These are phyloP conservation scores for Cygnus buccinator DNA, from an alignment of 2,113 vertebrate genomes.

Conservation along the genomic window DNA sequence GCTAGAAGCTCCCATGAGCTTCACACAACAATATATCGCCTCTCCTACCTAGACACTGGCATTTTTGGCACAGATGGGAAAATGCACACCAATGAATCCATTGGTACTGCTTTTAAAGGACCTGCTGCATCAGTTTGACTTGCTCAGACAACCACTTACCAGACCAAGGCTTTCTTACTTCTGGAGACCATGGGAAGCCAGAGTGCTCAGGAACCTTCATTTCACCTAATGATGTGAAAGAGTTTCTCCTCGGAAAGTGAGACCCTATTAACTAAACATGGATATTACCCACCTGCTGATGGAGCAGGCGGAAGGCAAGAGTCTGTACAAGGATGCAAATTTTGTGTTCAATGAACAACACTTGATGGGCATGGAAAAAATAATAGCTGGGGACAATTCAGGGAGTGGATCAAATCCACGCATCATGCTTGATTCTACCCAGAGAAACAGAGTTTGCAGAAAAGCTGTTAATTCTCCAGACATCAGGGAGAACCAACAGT, in stretches of 20 bases:
- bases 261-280: accelerated
- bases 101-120: background rate
- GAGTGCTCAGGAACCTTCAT: background rate
- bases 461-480: background rate
- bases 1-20: background rate
- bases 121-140: background rate
- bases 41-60: background rate
- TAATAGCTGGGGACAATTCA: background rate
- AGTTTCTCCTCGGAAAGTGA: background rate
- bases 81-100: background rate
- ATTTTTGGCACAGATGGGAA: background rate
- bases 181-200: background rate
- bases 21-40: background rate
- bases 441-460: background rate
- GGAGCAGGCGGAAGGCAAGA: background rate
- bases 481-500: background rate
- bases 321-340: background rate
- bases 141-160: background rate
- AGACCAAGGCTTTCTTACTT: background rate
- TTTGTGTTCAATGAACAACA: background rate
- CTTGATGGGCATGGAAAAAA: background rate
- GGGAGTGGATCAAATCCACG: background rate
- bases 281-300: background rate
- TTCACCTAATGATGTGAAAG: background rate
- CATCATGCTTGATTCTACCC: background rate